Conservation (phyloP, 2,113 vertebrate species). For the Otolemur garnettii region DNA sequence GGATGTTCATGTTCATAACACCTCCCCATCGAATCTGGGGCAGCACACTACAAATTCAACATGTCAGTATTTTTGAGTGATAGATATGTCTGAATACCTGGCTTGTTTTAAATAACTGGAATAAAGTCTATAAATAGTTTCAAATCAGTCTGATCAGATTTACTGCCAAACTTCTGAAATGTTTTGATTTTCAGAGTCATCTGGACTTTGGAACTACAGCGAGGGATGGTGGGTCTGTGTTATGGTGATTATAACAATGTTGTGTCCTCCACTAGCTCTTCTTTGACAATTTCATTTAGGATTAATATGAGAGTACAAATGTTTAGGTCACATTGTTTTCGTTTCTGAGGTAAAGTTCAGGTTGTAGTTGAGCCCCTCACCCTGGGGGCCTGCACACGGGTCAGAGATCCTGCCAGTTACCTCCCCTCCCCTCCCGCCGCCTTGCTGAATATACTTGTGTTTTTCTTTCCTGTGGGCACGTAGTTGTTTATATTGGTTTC, state of each 20-base stretch:
- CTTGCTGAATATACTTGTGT: no score
- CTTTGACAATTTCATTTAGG: no score
- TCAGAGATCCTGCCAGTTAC: no score
- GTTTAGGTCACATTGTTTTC: no score
- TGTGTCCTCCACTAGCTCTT: neutral
- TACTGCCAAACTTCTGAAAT: neutral
- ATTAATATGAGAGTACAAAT: no score
- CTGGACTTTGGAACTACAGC: neutral
- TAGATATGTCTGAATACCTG: neutral
- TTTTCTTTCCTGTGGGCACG: no score
- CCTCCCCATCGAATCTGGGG: neutral
- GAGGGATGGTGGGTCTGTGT: neutral
- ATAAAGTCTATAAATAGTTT: neutral
- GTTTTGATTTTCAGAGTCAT: neutral
- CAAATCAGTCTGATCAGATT: neutral
- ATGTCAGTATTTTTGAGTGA: neutral
- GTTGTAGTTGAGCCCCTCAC: no score
- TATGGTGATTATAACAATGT: neutral
- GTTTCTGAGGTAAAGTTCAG: no score
- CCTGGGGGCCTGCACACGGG: no score
- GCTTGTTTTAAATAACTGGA: conserved; percentile 25
- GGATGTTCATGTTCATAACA: neutral
- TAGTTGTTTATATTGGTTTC: no score
- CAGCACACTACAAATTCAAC: neutral
- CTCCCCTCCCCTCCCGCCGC: no score